Conservation (phyloP, 2,113 vertebrate species). For the Vulpes vulpes region DNA sequence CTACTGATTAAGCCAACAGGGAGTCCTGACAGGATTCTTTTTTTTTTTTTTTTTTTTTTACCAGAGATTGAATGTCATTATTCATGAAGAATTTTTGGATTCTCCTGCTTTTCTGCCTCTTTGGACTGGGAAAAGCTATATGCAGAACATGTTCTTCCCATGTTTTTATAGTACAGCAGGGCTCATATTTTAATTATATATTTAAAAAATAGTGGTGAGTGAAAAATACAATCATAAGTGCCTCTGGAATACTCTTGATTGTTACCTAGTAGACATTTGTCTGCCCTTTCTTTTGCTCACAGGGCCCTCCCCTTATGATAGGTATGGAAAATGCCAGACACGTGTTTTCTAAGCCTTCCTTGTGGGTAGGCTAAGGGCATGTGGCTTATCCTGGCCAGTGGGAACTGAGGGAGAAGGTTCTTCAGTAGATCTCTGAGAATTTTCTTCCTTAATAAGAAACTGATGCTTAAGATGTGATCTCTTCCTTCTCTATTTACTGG, state of each 20-base stretch:
- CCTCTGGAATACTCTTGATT: background rate
- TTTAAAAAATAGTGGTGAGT: background rate
- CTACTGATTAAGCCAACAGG: background rate
- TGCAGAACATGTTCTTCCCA: background rate
- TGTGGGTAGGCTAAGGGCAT: background rate
- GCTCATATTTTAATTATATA: slow-evolving; percentile 13
- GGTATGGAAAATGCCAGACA: background rate
- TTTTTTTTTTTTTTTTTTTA: background rate
- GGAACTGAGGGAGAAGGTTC: background rate
- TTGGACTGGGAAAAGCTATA: background rate
- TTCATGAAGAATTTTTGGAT: background rate
- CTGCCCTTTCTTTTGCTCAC: background rate
- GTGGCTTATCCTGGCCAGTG: background rate
- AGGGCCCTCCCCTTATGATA: background rate
- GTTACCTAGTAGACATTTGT: background rate
- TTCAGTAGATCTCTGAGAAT: background rate
- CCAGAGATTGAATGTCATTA: background rate
- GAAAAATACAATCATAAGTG: background rate
- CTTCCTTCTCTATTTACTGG: background rate
- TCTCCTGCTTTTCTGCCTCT: background rate
- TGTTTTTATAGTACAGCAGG: background rate
- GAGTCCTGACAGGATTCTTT: background rate
- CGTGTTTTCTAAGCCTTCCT: background rate
- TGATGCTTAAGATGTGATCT: background rate
- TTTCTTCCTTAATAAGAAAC: background rate